Evolutionary conservation across 2,888 invertebrate genomes (phyloP), one percentile per base, ranked within the genome.

Genomic region (Eilema sororculum): DNA sequence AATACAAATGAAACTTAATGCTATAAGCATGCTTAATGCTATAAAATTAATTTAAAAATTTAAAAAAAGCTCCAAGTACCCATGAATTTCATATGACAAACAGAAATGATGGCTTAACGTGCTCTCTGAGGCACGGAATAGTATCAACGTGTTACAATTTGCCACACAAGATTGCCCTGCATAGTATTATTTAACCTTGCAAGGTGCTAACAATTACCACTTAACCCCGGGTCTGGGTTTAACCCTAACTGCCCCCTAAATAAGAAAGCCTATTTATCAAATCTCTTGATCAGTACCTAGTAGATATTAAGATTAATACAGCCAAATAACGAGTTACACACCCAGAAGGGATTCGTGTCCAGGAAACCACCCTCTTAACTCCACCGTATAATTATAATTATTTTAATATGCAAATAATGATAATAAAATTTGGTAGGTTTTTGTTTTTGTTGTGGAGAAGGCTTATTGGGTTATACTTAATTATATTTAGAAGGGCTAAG

Each of bases 391-490:
- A 91, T 92, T 90, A 92, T 94, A 94, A 94, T 95, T 93, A 95
- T 95, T 95, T 94, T 94, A 93, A 93, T 94, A 95, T 95, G 95
- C 93, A 93, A 95, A 95, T 95, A 95, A 94, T 92, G 89, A 93
- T 95, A 95, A 95, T 95, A 93, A 95, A 94, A 95, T 95, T 92
- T 90, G 87, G 89, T 87, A 84, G 89, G 89, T 90, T 90, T 93
- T 92, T 93, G 92, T 92, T 93, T 93, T 91, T 89, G 90, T 89
- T 88, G 89, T 83, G 87, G 85, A 87, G 80, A 80, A 82, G 83
- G 90, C 86, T 93, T 94, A 94, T 94, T 94, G 92, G 90, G 94
- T 94, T 94, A 92, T 92, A 87, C 89, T 89, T 91, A 92, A 93
- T 93, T 91, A 90, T 90, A 88, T 92, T 93, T 90, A 82, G 86